Evolutionary conservation across 2,797 vertebrate genomes (phyloP), one percentile per base, ranked within the genome.

Genomic region (Sciaenops ocellatus): DNA sequence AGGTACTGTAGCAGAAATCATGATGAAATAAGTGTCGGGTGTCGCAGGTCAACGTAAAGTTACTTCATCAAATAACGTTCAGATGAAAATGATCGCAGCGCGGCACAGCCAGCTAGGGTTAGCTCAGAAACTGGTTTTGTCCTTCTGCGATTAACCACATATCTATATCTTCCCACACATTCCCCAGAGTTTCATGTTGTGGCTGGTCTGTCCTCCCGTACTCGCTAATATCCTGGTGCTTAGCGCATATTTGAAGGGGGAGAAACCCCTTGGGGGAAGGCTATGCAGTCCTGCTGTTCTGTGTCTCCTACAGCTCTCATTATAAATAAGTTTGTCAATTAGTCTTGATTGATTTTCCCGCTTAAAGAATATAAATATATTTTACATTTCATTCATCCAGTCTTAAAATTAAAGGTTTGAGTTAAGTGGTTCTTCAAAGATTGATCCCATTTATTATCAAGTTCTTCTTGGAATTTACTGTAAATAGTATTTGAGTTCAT

Each of bases 101-200:
- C 16, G 2, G 12, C 5, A 13, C 22, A 54, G 20, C 10, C 20
- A 30, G 7, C 18, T 3, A 48, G 22, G 5, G 7, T 63, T 34
- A 30, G 30, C 20, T 52, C 18, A 34, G 61, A 69, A 73, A 75
- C n/a, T 0, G 13, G 51, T 55, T 79, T 69, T 60, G 55, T 57
- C 30, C 20, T 8, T 79, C n/a, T 69, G 5, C 41, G 59, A 0
- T 73, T 26, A 28, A 68, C 79, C 20, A 72, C 55, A 52, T 64
- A 41, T 54, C n/a, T 41, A 38, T 22, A 52, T 79, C 30, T 74
- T 79, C 57, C 38, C 22, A 9, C 68, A 83, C 73, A 87, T 89
- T 91, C 85, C 80, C 59, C 56, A 76, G 78, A 56, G 63, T 80
- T 93, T 93, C 89, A 67, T 92, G 90, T 92, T 77, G 73, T 71